Conservation (phyloP, 2,888 invertebrate species). For the Poecilobothrus nobilitatus region DNA sequence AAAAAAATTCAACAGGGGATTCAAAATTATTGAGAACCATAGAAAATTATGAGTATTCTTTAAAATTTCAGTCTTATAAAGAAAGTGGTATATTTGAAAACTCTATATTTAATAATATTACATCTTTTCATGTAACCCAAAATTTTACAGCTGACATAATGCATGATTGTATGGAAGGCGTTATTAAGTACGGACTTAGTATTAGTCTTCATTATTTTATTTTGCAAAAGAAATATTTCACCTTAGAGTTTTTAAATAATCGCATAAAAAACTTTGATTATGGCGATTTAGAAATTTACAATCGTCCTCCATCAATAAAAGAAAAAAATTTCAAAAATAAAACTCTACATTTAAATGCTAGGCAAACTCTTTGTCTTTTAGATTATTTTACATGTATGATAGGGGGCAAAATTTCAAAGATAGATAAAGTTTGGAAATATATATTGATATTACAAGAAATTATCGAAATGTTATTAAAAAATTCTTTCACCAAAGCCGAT, state of each 20-base stretch:
- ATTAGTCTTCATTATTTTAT: slow-evolving; percentile 14
- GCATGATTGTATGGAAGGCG: slow-evolving; percentile 15
- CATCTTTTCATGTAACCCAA: slow-evolving; percentile 9
- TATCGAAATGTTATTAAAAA: neutral
- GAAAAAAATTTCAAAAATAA: slow-evolving; percentile 8
- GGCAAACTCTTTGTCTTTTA: neutral
- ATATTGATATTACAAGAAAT: slow-evolving; percentile 12
- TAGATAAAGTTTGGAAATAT: slow-evolving; percentile 15
- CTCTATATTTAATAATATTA: slow-evolving; percentile 14
- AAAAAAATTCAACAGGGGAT: neutral
- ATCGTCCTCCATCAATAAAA: slow-evolving; percentile 12
- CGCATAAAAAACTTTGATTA: slow-evolving; percentile 16
- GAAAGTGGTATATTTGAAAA: slow-evolving; percentile 13
- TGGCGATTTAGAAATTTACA: slow-evolving; percentile 13
- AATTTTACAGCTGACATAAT: slow-evolving; percentile 14
- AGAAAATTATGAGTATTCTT: too few species aligned
- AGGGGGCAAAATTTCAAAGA: slow-evolving; percentile 12
- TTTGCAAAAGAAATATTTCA: slow-evolving; percentile 10
- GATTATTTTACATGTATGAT: slow-evolving; percentile 10
- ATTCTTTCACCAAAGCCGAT: slow-evolving; percentile 7
- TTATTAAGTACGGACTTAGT: slow-evolving; percentile 12
- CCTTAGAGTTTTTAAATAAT: slow-evolving; percentile 14
- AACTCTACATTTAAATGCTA: neutral
- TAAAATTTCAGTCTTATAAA: too few species aligned
- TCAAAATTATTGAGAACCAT: too few species aligned